Conservation (phyloP, 2,797 vertebrate species). For the Anas bernieri region DNA sequence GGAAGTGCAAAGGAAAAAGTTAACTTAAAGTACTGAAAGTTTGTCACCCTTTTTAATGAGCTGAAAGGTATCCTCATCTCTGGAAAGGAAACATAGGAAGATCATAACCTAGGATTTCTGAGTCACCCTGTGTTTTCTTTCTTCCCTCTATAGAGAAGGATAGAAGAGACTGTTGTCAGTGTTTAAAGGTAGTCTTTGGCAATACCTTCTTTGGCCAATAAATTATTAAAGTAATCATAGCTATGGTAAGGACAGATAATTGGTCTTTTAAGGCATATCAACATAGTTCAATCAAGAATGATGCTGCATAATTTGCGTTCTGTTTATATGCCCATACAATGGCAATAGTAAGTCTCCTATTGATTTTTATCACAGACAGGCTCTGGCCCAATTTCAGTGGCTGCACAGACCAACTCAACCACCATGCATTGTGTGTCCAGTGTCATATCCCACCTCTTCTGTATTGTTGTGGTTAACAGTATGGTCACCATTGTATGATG, state of each 20-base stretch:
- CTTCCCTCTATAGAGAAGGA: neutral
- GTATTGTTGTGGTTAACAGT: neutral
- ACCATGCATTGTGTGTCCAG: neutral
- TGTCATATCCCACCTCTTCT: neutral
- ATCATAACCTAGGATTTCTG: neutral
- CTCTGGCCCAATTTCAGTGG: neutral
- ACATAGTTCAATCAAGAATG: neutral
- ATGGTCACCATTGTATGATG: neutral
- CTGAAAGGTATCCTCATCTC: neutral
- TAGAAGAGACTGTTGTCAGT: neutral
- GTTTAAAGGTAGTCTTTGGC: neutral
- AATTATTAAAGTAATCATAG: neutral
- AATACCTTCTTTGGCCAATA: neutral
- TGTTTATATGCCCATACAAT: neutral
- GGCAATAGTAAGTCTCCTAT: neutral
- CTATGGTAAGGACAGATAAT: neutral
- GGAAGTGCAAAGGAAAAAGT: neutral
- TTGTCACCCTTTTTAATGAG: neutral
- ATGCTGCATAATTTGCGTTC: neutral
- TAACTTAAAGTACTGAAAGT: neutral
- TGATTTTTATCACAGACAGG: neutral
- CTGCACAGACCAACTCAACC: neutral
- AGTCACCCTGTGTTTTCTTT: neutral
- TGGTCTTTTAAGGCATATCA: neutral
- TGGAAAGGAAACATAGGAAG: neutral